Evolutionary conservation across 2,888 invertebrate genomes (phyloP).

Genomic region (Amblyjoppa proteus): DNA sequence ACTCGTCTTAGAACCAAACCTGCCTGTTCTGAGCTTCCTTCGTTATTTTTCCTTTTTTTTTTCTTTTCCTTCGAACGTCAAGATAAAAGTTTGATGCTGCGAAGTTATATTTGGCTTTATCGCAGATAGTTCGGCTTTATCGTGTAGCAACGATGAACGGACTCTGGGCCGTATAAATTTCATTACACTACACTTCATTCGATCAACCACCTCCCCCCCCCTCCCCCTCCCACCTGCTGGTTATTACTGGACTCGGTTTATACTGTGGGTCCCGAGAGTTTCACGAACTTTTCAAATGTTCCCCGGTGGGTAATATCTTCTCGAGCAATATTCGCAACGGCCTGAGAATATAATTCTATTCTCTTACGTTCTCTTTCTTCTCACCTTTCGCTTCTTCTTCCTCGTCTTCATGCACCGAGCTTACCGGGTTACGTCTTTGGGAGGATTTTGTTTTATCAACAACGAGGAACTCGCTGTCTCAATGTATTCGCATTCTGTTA

Average conservation of each 20-base stretch:
- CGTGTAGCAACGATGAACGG: slow-evolving; percentile 56
- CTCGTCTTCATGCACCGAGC: slow-evolving; percentile 5
- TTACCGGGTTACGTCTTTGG: slow-evolving; percentile 13
- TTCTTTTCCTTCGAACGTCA: not conserved
- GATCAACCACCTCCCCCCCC: slow-evolving; percentile 44
- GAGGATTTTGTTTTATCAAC: slow-evolving; percentile 12
- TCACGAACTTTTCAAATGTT: slow-evolving; percentile 68
- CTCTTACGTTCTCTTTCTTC: not conserved
- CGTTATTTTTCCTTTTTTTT: not conserved
- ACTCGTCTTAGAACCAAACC: not conserved
- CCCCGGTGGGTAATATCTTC: slow-evolving; percentile 66
- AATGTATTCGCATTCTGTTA: not conserved
- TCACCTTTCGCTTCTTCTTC: not conserved
- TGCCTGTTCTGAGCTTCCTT: not conserved
- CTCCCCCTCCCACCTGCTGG: slow-evolving; percentile 6
- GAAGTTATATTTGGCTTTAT: slow-evolving; percentile 38
- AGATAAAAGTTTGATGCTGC: slow-evolving; percentile 33
- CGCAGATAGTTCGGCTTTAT: slow-evolving; percentile 9
- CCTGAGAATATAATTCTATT: slow-evolving; percentile 60
- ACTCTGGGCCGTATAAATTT: slow-evolving; percentile 62
- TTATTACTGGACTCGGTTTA: slow-evolving; percentile 60
- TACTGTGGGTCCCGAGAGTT: slow-evolving; percentile 50
- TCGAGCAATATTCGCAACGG: slow-evolving; percentile 61
- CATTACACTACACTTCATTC: slow-evolving; percentile 65
- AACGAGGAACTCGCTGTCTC: not conserved